Evolutionary conservation across 2,797 vertebrate species (phyloP), one percentile per base, ranked within the genome.

Genomic region (Falco biarmicus): DNA sequence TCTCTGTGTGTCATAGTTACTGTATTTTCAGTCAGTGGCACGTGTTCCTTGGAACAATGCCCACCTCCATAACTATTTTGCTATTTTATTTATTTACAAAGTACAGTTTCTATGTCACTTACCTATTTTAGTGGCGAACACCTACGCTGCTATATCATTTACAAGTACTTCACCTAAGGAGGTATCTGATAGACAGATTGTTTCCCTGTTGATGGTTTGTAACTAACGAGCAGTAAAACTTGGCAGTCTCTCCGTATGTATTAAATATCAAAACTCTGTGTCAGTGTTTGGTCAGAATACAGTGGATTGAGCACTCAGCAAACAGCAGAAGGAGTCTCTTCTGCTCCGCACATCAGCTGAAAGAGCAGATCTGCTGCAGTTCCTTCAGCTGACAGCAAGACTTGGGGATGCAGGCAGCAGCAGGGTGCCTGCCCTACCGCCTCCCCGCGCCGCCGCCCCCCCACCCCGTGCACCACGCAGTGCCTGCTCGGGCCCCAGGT

Each of bases 401-500:
- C 5, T 59, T 22, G 8, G 25, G 48, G 61, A 39, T 0, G 29
- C 17, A 24, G 14, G 9, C 31, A 39, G 22, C n/a, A 69, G 88
- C 8, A 15, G 45, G 41, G 29, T 2, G 1, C 6, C 64, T 41
- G 31, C n/a, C 8, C 29, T 3, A 1, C 13, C n/a, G 56, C 61
- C n/a, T 11, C 16, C 24, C n/a, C 14, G 4, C 21, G 1, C 11
- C 9, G 1, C 6, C 25, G 5, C 14, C 9, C 37, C 37, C 37
- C 37, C 37, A 39, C 37, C 37, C 37, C 37, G 37, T 39, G 37
- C 37, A 4, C 6, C 74, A 34, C 32, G 31, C 14, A 15, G 0
- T 0, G 0, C 2, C 3, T 21, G 51, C 25, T 1, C 18, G 6
- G 41, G 15, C 16, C 75, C 29, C 37, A 9, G 37, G 8, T 18